phyloP scores from a whole-genome alignment of 2,797 vertebrate species.

The Phrynocephalus forsythii region DNA sequence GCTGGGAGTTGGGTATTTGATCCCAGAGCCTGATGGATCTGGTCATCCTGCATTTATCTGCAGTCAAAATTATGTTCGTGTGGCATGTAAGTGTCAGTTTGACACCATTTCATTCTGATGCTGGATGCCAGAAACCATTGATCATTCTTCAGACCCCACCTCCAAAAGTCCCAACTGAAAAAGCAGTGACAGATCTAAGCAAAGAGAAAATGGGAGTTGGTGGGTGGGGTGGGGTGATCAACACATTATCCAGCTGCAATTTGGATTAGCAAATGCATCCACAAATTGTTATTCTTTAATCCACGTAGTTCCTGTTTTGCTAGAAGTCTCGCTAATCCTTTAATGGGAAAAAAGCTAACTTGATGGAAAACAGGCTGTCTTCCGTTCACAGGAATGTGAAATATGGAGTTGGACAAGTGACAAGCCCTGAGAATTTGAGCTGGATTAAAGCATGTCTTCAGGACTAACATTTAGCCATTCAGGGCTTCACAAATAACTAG shows the following conservation, averaged over 20 bases:
- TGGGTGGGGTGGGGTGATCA: neutral
- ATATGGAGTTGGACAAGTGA: conserved; percentile 34
- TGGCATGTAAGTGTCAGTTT: neutral
- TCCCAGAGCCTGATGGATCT: neutral
- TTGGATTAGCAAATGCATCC: neutral
- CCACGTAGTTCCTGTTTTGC: conserved; percentile 4
- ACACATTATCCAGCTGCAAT: neutral
- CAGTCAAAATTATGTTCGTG: neutral
- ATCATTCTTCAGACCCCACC: neutral
- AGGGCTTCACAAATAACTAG: conserved; percentile 40
- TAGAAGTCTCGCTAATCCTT: conserved; percentile 9
- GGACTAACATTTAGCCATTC: conserved; percentile 40
- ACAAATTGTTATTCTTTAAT: conserved; percentile 2
- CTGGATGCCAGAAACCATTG: too few species aligned
- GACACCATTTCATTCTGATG: neutral
- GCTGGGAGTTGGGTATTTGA: neutral
- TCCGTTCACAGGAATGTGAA: conserved; percentile 42
- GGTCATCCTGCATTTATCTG: neutral
- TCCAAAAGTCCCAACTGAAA: neutral
- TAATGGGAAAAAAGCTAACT: conserved; percentile 8
- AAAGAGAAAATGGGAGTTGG: neutral
- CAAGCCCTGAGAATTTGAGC: conserved; percentile 27
- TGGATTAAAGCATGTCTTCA: conserved; percentile 47
- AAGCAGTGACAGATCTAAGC: neutral
- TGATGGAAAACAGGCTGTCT: neutral